A percentile compares a stretch with the other conserved stretches of the same genome.
Evolutionary conservation across 2,888 invertebrate genomes (phyloP).

Genomic region (Dysmachus trigonus): DNA sequence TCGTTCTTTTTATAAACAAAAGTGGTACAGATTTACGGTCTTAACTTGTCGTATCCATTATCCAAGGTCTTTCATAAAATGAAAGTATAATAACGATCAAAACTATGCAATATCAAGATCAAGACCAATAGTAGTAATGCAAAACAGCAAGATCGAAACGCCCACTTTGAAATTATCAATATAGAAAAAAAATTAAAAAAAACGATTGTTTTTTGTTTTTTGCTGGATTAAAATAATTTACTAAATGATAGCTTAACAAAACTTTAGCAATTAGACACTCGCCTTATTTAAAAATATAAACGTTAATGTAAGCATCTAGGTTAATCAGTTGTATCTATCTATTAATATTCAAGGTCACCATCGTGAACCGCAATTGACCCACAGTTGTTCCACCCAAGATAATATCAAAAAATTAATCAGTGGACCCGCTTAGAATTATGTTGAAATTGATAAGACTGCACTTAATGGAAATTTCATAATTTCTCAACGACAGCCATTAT

Average conservation of each 20-base stretch:
- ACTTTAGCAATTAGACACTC: neutral
- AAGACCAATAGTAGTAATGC: neutral
- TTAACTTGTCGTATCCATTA: too few species aligned
- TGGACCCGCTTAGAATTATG: neutral
- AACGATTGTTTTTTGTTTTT: neutral
- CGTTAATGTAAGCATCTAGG: neutral
- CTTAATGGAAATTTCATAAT: neutral
- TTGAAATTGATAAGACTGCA: neutral
- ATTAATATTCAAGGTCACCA: neutral
- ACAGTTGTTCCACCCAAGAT: neutral
- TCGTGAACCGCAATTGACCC: neutral
- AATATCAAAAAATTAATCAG: neutral
- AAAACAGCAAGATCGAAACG: too few species aligned
- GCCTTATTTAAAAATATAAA: neutral
- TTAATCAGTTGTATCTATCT: neutral
- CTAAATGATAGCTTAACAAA: neutral
- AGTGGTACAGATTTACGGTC: too few species aligned
- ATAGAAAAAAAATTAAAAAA: neutral
- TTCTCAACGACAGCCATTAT: neutral
- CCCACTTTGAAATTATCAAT: neutral
- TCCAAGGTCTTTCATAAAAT: too few species aligned
- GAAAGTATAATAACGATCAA: too few species aligned
- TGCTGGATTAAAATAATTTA: neutral
- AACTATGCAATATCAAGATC: neutral
- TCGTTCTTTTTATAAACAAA: too few species aligned